Percentiles rank a stretch among this genome's conserved stretches.
These are phyloP conservation scores for Acanthoscelides obtectus DNA, from an alignment of 2,888 invertebrate genomes.

Conservation along the genomic window DNA sequence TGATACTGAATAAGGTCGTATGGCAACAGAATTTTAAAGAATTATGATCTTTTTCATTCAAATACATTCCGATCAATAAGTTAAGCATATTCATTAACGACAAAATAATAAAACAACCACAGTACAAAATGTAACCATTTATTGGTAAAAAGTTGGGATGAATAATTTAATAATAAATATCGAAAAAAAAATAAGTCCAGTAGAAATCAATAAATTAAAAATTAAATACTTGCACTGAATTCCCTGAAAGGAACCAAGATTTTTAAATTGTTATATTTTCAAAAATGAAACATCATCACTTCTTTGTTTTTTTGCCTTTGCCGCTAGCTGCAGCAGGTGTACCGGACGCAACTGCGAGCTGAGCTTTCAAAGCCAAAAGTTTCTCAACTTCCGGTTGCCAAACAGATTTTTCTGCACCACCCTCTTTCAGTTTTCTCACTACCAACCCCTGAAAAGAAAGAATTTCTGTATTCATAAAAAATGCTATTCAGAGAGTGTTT, in stretches of 20 bases:
- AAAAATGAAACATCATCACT: not conserved
- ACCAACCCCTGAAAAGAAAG: slow-evolving; percentile 63
- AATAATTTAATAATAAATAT: not conserved
- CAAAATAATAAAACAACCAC: not conserved
- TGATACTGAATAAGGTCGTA: too few species aligned
- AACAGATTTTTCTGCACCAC: slow-evolving; percentile 67
- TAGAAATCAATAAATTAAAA: not conserved
- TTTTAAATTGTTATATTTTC: not conserved
- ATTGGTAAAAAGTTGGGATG: not conserved
- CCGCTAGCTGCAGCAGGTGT: not conserved
- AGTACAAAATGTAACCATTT: not conserved
- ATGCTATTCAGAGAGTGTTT: too few species aligned
- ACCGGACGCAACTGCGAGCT: slow-evolving; percentile 50
- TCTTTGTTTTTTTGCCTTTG: not conserved
- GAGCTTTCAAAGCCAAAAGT: slow-evolving; percentile 70
- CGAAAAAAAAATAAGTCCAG: not conserved
- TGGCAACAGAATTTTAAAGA: too few species aligned
- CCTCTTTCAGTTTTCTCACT: slow-evolving; percentile 71
- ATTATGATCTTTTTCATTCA: too few species aligned
- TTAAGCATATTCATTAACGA: too few species aligned
- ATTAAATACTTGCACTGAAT: not conserved
- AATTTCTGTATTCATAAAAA: too few species aligned
- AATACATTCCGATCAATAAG: too few species aligned
- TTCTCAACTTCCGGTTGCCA: slow-evolving; percentile 74
- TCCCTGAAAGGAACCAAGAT: not conserved